These are phyloP conservation scores for Mythimna loreyi DNA, from an alignment of 2,888 invertebrate species.

Conservation along the genomic window DNA sequence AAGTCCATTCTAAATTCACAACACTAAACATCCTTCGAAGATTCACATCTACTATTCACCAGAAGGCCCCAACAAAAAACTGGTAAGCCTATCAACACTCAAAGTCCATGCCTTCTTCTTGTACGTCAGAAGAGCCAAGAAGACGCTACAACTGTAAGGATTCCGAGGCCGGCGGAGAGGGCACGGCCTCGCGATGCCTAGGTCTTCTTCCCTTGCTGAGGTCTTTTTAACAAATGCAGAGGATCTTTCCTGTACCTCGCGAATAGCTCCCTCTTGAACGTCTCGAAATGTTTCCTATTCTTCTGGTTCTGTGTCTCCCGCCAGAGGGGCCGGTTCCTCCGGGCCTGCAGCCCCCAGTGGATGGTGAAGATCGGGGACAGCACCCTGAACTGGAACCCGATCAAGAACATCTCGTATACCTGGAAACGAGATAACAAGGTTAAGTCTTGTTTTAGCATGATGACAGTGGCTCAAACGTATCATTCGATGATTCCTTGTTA, in stretches of 20 bases:
- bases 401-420: conserved; percentile 98
- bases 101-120: conserved; percentile 28
- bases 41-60: conserved; percentile 5
- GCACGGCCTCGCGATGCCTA: conserved; percentile 89
- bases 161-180: conserved; percentile 81
- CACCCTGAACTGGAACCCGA: conserved; percentile 96
- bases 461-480: not conserved
- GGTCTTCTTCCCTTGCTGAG: conserved; percentile 83
- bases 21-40: conserved; percentile 30
- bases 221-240: conserved; percentile 83
- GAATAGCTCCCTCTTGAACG: conserved; percentile 95
- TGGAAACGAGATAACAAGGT: conserved; percentile 75
- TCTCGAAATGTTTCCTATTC: conserved; percentile 95
- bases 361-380: conserved; percentile 97
- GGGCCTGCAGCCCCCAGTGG: conserved; percentile 96
- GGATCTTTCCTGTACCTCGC: conserved; percentile 94
- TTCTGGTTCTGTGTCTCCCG: conserved; percentile 96
- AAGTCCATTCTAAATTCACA: conserved; percentile 9
- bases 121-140: conserved; percentile 69
- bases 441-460: not conserved
- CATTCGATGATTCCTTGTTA: not conserved
- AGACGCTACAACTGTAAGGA: conserved; percentile 64
- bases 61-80: conserved; percentile 22
- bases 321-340: conserved; percentile 95
- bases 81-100: conserved; percentile 23